phyloP scores from a whole-genome alignment of 2,797 vertebrate species.

The Macropus fuliginosus region DNA sequence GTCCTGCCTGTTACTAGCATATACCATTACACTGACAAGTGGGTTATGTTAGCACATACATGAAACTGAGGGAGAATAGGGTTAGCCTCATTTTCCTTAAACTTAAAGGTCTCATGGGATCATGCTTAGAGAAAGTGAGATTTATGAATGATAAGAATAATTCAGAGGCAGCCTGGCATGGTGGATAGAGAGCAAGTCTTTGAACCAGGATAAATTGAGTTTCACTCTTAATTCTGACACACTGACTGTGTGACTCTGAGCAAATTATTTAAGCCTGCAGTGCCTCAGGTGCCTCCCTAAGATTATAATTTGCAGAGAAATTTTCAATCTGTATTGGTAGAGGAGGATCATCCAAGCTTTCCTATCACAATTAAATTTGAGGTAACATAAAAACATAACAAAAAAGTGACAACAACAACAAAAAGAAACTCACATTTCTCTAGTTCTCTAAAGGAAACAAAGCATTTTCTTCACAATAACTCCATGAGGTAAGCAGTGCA shows the following conservation, averaged over 20 bases:
- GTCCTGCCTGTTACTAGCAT: fast-evolving
- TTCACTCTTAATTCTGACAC: neutral
- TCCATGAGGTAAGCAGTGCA: neutral
- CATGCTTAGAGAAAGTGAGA: neutral
- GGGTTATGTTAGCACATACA: neutral
- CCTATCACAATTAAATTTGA: neutral
- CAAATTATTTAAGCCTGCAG: neutral
- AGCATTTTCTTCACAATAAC: neutral
- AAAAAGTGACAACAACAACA: neutral
- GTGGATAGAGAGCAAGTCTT: neutral
- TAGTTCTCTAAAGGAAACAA: neutral
- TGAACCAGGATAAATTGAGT: neutral
- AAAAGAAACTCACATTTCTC: neutral
- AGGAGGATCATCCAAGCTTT: neutral
- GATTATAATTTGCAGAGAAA: neutral
- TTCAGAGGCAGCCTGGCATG: neutral
- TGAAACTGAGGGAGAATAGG: neutral
- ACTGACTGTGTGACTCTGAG: neutral
- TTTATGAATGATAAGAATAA: neutral
- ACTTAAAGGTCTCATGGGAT: neutral
- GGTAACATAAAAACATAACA: neutral
- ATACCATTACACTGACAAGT: no score
- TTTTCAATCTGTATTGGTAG: neutral
- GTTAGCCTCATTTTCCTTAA: neutral
- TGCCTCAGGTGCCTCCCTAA: neutral